Conservation (phyloP, 2,888 invertebrate genomes). For the Caenorhabditis japonica region DNA sequence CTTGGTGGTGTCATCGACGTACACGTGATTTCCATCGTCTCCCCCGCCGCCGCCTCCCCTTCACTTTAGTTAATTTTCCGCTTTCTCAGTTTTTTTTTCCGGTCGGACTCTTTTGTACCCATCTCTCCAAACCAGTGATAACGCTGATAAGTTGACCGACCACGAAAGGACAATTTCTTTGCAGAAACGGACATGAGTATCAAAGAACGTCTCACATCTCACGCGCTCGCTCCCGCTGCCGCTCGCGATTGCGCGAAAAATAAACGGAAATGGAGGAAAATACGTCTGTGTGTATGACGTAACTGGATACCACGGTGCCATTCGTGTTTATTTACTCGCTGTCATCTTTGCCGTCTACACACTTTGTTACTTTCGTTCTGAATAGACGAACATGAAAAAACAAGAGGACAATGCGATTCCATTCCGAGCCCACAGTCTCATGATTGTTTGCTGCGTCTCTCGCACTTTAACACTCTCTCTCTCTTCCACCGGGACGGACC, state of each 20-base stretch:
- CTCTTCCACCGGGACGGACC: too few species aligned
- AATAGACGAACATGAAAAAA: too few species aligned
- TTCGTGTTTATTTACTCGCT: too few species aligned
- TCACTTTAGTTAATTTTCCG: constrained; percentile 11
- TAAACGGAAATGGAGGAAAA: neutral
- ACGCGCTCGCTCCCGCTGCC: too few species aligned
- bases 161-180: neutral
- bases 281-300: constrained; percentile 9
- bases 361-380: too few species aligned
- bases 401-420: constrained; percentile 7
- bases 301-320: constrained; percentile 19
- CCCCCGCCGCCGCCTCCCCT: constrained; percentile 1
- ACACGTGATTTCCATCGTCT: constrained; percentile 17
- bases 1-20: too few species aligned
- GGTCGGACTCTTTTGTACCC: constrained; percentile 9
- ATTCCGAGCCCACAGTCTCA: constrained; percentile 2
- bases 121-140: constrained; percentile 6
- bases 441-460: constrained; percentile 28
- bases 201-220: constrained; percentile 3
- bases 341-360: too few species aligned
- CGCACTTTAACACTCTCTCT: constrained; percentile 7
- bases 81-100: neutral
- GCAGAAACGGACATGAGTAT: neutral
- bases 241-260: too few species aligned
- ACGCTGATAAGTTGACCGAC: constrained; percentile 22